Conservation (phyloP, 2,113 vertebrate species). For the Cyprinodon tularosa region DNA sequence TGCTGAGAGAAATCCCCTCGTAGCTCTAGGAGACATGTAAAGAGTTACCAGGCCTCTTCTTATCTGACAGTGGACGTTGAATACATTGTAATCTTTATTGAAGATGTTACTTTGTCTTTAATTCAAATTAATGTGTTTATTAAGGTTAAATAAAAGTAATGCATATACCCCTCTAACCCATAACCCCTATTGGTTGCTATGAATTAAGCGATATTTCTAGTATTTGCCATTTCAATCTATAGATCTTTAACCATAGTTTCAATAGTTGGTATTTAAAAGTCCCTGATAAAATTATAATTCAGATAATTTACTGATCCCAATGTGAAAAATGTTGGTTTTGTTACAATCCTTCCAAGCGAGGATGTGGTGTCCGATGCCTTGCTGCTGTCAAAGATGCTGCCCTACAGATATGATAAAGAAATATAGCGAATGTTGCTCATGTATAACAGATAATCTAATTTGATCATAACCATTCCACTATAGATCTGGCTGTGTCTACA, state of each 20-base stretch:
- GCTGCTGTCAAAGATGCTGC: too few species aligned
- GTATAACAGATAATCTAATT: too few species aligned
- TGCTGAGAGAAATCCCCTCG: slow-evolving; percentile 82
- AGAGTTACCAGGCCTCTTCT: slow-evolving; percentile 81
- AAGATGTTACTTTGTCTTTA: slow-evolving; percentile 61
- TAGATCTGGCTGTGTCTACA: too few species aligned
- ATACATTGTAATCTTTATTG: slow-evolving; percentile 76
- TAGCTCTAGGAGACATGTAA: slow-evolving; percentile 80
- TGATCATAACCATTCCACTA: too few species aligned
- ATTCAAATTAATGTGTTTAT: slow-evolving; percentile 80
- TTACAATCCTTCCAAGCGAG: too few species aligned
- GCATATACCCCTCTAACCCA: slow-evolving; percentile 69
- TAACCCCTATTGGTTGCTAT: slow-evolving; percentile 57
- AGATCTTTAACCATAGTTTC: slow-evolving; percentile 24
- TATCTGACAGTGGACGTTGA: slow-evolving; percentile 77
- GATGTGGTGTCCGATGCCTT: too few species aligned
- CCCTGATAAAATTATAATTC: not conserved
- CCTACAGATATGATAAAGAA: too few species aligned
- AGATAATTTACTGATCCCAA: too few species aligned
- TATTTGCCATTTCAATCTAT: slow-evolving; percentile 25
- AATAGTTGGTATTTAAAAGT: not conserved
- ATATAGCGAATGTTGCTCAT: too few species aligned
- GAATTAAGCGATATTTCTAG: slow-evolving; percentile 44
- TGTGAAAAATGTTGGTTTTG: too few species aligned
- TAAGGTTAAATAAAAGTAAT: slow-evolving; percentile 73